A percentile compares a stretch with the other conserved stretches of the same genome.
Conservation (phyloP, 2,113 vertebrate genomes). For the Sturnus vulgaris region DNA sequence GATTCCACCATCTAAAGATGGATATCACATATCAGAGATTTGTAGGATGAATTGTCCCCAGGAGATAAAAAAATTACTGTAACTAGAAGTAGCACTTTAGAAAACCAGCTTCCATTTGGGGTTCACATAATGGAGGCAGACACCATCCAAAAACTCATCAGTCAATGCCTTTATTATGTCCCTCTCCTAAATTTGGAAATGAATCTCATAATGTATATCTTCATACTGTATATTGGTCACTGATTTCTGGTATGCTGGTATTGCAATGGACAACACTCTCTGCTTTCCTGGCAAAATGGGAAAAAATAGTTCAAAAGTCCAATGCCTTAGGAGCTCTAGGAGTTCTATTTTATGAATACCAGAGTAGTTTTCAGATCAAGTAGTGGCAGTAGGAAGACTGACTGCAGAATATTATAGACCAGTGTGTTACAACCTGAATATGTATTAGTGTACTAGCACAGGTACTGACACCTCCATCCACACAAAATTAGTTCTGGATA, state of each 20-base stretch:
- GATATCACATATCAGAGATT: neutral
- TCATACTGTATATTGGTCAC: neutral
- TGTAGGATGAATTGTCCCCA: neutral
- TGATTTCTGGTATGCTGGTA: neutral
- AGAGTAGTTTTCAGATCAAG: neutral
- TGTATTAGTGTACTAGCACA: neutral
- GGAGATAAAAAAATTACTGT: neutral
- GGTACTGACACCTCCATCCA: neutral
- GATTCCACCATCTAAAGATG: neutral
- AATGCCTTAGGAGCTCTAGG: neutral
- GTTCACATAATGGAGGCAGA: neutral
- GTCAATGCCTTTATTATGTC: neutral
- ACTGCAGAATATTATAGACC: neutral
- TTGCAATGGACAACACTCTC: neutral
- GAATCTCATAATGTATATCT: neutral
- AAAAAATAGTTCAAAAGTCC: neutral
- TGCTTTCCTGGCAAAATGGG: neutral
- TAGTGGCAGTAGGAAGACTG: neutral
- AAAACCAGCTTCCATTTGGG: neutral
- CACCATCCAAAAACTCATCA: neutral
- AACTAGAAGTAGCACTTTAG: neutral
- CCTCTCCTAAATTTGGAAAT: neutral
- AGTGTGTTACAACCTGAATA: neutral
- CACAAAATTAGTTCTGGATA: neutral
- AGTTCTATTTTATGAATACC: neutral